Conservation (phyloP, 2,888 invertebrate genomes). For the Sminthurinus aureus region DNA sequence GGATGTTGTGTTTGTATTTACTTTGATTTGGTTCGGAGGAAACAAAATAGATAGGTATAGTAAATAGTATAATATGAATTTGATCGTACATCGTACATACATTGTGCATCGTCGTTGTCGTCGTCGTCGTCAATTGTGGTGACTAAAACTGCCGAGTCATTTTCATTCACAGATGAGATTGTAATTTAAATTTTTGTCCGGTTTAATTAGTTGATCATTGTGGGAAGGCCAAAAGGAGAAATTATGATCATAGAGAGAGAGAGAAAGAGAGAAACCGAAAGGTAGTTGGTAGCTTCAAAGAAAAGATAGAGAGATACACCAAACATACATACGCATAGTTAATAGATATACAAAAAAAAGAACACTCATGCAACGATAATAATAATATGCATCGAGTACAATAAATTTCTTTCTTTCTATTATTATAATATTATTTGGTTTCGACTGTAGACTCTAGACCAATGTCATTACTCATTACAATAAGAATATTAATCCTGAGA, state of each 20-base stretch:
- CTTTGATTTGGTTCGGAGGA: no score
- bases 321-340: no score
- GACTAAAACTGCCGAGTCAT: slow-evolving; percentile 45
- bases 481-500: slow-evolving; percentile 12
- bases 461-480: background rate
- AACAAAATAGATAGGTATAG: no score
- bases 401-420: no score
- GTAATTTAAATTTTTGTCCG: slow-evolving; percentile 54
- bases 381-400: no score
- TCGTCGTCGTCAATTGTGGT: background rate
- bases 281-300: background rate
- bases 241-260: background rate
- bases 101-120: no score
- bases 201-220: slow-evolving; percentile 54
- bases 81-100: no score
- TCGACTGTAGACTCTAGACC: no score
- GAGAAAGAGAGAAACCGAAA: background rate
- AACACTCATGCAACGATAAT: background rate
- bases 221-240: slow-evolving; percentile 4
- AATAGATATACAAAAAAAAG: background rate
- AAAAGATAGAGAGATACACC: background rate
- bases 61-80: no score
- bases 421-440: background rate
- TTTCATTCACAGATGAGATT: slow-evolving; percentile 40
- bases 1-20: background rate